phyloP scores from a whole-genome alignment of 1,140 invertebrate genomes.

The Charaxes varanes region DNA sequence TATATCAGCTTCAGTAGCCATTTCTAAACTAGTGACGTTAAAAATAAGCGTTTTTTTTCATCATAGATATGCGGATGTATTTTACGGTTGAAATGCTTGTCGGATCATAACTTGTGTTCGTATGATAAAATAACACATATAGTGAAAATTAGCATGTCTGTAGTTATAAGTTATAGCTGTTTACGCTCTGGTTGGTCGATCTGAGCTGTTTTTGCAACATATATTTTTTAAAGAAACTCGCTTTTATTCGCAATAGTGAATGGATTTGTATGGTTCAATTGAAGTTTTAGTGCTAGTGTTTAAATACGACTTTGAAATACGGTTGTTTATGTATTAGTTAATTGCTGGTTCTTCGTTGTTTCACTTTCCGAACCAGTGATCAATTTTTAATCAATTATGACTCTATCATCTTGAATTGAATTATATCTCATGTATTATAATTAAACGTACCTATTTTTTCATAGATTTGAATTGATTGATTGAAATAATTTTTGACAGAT shows the following conservation, averaged over 20 bases:
- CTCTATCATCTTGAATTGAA: no score
- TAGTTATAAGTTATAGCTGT: slow-evolving; percentile 63
- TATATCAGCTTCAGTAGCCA: slow-evolving; percentile 13
- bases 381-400: no score
- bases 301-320: not conserved
- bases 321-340: slow-evolving; percentile 5
- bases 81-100: slow-evolving; percentile 60
- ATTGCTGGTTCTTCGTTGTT: no score
- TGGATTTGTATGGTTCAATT: slow-evolving; percentile 10
- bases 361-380: no score
- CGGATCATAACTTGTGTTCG: slow-evolving; percentile 45
- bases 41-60: slow-evolving; percentile 10
- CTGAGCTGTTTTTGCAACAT: slow-evolving; percentile 59
- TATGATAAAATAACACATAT: slow-evolving; percentile 53
- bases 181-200: slow-evolving; percentile 62
- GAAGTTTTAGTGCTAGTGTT: no score
- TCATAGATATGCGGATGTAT: slow-evolving; percentile 18
- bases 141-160: slow-evolving; percentile 70
- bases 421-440: no score
- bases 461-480: no score
- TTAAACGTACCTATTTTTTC: no score
- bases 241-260: slow-evolving; percentile 36
- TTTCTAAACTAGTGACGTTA: slow-evolving; percentile 8
- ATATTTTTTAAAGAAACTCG: slow-evolving; percentile 49
- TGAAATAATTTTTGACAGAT: no score